Conservation (phyloP, 2,797 vertebrate species). For the Eulemur coronatus region DNA sequence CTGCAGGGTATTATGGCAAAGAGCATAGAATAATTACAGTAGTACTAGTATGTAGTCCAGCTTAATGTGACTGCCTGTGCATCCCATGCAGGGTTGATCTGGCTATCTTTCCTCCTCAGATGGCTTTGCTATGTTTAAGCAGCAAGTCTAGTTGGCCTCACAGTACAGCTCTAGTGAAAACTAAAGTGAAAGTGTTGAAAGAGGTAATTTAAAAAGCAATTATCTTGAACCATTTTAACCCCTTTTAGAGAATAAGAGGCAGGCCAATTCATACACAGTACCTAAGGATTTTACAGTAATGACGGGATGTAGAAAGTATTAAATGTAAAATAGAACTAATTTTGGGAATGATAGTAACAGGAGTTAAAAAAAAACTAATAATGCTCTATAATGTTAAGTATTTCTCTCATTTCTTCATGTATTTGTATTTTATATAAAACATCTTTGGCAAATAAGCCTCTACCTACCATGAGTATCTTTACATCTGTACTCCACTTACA, state of each 20-base stretch:
- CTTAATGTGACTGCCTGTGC: constrained; percentile 31
- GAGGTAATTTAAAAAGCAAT: constrained; percentile 55
- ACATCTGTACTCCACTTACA: not conserved
- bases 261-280: not conserved
- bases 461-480: not conserved
- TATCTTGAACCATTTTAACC: constrained; percentile 56
- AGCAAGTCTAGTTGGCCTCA: constrained; percentile 15
- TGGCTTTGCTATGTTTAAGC: not conserved
- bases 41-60: not conserved
- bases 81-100: not conserved
- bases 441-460: not conserved
- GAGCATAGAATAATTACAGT: constrained; percentile 1
- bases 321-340: not conserved
- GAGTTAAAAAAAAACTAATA: not conserved
- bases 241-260: constrained; percentile 65
- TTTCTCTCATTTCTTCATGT: constrained; percentile 42
- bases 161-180: not conserved
- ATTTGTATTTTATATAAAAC: constrained; percentile 42
- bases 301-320: constrained; percentile 45
- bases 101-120: not conserved
- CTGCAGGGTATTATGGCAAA: not conserved
- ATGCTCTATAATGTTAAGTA: constrained; percentile 31
- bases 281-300: constrained; percentile 34
- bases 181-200: constrained; percentile 43
- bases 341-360: not conserved